Evolutionary conservation across 2,113 vertebrate species (phyloP), one percentile per base, ranked within the genome.

Genomic region (Megaceryle torquata): DNA sequence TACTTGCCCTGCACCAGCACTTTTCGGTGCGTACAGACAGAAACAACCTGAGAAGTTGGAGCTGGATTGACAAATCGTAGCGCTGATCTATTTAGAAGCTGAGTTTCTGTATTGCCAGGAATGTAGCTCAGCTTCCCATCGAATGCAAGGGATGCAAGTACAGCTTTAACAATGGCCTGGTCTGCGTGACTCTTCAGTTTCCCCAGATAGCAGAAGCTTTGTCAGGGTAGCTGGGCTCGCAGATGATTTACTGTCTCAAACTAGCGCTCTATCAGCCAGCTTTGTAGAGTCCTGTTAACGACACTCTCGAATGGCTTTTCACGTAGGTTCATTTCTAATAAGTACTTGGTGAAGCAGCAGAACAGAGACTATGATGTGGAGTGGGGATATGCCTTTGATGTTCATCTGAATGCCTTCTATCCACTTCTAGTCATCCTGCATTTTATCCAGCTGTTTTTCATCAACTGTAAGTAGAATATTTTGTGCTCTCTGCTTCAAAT

Each of bases 381-480:
- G 95, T 99, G 99, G 99, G 99, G 99, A 44, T 99, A 99, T 16
- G 99, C 99, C 6, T 99, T 99, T 28, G 99, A 99, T 8, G 99
- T 99, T 56, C 99, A 99, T 80, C 98, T 99, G 75, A 99, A 99
- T 13, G 99, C 99, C 10, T 99, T 99, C 97, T 99, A 99, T 90
- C 99, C 99, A 1, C 99, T 99, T 35, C 97, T 99, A 4, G 98
- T 99, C 95, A 99, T 99, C 89, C 87, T 99, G 92, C 99, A 99
- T 95, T 99, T 99, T 82, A 98, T 99, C 90, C 99, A 99, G 97
- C 98, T 99, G 31, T 99, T 99, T 90, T 99, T 99, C 96, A 99
- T 99, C 90, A 99, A 99, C 95, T 98, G 99, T 99, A 97, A 99
- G 99, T 98, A 94, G 50, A 70, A 7, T 67, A 83, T 33, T 51